Conservation (phyloP, 2,888 invertebrate genomes). For the Diarsia brunnea region DNA sequence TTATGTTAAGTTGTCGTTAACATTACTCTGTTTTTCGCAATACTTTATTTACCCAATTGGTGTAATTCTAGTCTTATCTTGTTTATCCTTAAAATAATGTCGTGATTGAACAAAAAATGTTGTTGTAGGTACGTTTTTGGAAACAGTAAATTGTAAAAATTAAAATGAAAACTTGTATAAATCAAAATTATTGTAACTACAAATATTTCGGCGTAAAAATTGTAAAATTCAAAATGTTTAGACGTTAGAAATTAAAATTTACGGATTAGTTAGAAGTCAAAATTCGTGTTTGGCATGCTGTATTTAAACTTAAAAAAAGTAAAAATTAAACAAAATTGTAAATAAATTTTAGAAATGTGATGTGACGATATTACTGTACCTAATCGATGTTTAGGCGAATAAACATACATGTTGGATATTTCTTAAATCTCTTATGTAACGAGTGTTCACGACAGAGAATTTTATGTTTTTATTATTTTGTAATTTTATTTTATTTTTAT, state of each 20-base stretch:
- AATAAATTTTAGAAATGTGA: slow-evolving; percentile 87
- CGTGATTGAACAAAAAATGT: slow-evolving; percentile 66
- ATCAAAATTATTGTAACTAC: slow-evolving; percentile 81
- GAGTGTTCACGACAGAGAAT: slow-evolving; percentile 78
- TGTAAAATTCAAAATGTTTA: slow-evolving; percentile 86
- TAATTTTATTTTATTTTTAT: slow-evolving; percentile 66
- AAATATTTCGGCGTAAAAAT: slow-evolving; percentile 83
- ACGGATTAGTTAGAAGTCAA: slow-evolving; percentile 86
- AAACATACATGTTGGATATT: slow-evolving; percentile 72
- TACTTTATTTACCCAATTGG: slow-evolving; percentile 79
- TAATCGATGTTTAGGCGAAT: slow-evolving; percentile 84
- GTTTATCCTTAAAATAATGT: slow-evolving; percentile 68
- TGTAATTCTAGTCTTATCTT: slow-evolving; percentile 88
- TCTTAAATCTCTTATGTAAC: slow-evolving; percentile 65
- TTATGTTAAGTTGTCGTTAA: slow-evolving; percentile 64
- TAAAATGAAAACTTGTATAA: slow-evolving; percentile 74
- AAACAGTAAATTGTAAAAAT: slow-evolving; percentile 68
- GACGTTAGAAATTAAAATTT: slow-evolving; percentile 78
- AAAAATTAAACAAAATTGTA: slow-evolving; percentile 79
- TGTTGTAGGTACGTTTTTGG: slow-evolving; percentile 70
- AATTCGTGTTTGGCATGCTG: slow-evolving; percentile 88
- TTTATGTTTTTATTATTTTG: slow-evolving; percentile 69
- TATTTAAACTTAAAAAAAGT: slow-evolving; percentile 78
- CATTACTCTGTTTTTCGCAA: slow-evolving; percentile 62
- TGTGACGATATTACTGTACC: slow-evolving; percentile 85